Conservation (phyloP, 2,797 vertebrate genomes). For the Lycodopsis pacificus region DNA sequence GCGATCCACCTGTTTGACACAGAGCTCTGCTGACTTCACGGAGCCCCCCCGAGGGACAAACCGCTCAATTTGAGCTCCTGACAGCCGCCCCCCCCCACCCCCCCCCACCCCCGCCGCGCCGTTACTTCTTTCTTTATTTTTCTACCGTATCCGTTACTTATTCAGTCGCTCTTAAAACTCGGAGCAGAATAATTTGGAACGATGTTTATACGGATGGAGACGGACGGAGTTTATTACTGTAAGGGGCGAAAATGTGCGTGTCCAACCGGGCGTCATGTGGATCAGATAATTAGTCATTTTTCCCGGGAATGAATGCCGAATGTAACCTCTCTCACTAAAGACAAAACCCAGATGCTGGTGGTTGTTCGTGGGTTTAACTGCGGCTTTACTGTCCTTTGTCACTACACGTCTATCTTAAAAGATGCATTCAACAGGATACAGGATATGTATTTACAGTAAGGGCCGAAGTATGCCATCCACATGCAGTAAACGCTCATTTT, state of each 20-base stretch:
- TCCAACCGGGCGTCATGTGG: background rate
- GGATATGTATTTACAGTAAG: background rate
- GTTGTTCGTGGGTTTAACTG: background rate
- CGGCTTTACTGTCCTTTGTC: background rate
- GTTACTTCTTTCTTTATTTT: too few relatives aligned
- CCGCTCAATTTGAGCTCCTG: conserved; percentile 4
- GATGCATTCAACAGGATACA: background rate
- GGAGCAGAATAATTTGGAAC: background rate
- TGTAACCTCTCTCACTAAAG: background rate
- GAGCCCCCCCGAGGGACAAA: conserved; percentile 6
- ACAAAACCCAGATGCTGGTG: background rate
- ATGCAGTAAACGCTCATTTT: too few relatives aligned
- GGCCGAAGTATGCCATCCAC: background rate
- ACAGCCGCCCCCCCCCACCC: background rate
- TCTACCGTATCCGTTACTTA: background rate
- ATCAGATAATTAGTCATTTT: background rate
- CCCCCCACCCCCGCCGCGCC: too few relatives aligned
- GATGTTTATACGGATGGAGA: background rate
- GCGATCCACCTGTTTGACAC: conserved; percentile 21
- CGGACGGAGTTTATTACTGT: background rate
- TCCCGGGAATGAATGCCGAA: background rate
- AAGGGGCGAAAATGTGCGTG: background rate
- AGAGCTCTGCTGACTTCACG: conserved; percentile 1
- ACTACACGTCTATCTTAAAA: background rate
- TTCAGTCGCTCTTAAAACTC: background rate